Evolutionary conservation across 2,888 invertebrate genomes (phyloP).

Genomic region (Pelosia muscerda): DNA sequence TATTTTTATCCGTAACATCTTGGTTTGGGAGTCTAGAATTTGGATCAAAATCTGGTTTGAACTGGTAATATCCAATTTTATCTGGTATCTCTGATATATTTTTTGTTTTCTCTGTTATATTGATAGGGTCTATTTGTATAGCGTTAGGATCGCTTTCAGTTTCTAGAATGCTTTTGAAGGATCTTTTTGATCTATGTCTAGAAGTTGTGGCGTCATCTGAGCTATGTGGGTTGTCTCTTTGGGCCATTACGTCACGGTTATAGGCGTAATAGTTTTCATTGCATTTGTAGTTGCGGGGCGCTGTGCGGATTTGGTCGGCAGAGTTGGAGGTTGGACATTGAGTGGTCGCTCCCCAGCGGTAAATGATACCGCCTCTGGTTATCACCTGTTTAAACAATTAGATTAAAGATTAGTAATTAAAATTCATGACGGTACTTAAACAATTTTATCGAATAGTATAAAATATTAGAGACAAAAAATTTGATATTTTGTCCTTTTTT

Average conservation of each 20-base stretch:
- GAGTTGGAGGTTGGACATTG: constrained; percentile 74
- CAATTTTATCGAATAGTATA: too few relatives aligned
- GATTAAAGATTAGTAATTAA: background rate
- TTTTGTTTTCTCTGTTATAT: background rate
- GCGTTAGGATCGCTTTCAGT: constrained; percentile 7
- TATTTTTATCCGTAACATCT: background rate
- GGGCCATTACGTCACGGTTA: constrained; percentile 20
- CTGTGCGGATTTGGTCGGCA: constrained; percentile 61
- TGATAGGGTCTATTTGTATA: background rate
- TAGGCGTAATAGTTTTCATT: constrained; percentile 31
- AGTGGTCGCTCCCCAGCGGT: constrained; percentile 82
- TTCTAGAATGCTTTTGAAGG: background rate
- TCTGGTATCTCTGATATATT: background rate
- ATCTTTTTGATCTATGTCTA: background rate
- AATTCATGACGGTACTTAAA: too few relatives aligned
- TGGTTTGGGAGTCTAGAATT: background rate
- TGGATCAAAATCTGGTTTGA: constrained; percentile 5
- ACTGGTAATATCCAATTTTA: background rate
- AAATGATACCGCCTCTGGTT: constrained; percentile 79
- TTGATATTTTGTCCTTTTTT: too few relatives aligned
- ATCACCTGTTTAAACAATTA: constrained; percentile 65
- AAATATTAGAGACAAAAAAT: too few relatives aligned
- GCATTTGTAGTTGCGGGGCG: constrained; percentile 65
- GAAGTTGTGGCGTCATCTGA: background rate
- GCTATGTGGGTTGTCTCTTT: constrained; percentile 10